phyloP scores from a whole-genome alignment of 2,888 invertebrate genomes.

The Criorhina ranunculi region DNA sequence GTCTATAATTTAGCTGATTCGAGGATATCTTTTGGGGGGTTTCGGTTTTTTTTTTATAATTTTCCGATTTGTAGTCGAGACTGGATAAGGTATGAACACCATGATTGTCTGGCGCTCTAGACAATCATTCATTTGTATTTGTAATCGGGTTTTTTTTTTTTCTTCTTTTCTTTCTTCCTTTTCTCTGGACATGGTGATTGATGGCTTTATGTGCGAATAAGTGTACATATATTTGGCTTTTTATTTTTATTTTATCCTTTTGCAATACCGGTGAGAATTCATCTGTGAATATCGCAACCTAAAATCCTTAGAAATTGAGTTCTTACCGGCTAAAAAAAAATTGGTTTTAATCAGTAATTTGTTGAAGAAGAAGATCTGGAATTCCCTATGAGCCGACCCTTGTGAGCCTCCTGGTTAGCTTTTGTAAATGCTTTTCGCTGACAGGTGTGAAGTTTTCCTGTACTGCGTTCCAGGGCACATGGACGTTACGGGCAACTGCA shows the following conservation, averaged over 20 bases:
- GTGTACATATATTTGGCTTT: background rate
- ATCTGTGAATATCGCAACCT: too few species aligned
- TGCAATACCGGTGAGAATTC: conserved; percentile 22
- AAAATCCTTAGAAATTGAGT: too few species aligned
- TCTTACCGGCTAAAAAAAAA: too few species aligned
- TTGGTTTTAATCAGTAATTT: too few species aligned
- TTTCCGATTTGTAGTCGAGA: conserved; percentile 83
- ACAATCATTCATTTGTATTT: conserved; percentile 72
- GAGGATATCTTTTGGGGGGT: conserved; percentile 58
- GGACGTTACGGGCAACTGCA: too few species aligned
- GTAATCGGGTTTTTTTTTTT: conserved; percentile 49
- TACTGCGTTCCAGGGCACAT: too few species aligned
- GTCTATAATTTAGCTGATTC: conserved; percentile 60
- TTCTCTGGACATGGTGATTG: conserved; percentile 54
- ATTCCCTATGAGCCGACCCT: too few species aligned
- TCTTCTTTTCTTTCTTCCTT: too few species aligned
- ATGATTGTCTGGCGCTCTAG: conserved; percentile 57
- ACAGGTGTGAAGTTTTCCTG: too few species aligned
- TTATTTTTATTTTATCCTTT: conserved; percentile 1
- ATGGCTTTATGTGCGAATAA: conserved; percentile 32
- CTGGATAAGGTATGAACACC: conserved; percentile 34
- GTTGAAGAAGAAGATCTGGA: too few species aligned
- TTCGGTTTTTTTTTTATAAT: conserved; percentile 80
- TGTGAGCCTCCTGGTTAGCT: too few species aligned
- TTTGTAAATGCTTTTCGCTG: too few species aligned